A percentile compares a stretch with the other conserved stretches of the same genome.
Conservation (phyloP, 2,113 vertebrate species). For the Daphoenositta chrysoptera region DNA sequence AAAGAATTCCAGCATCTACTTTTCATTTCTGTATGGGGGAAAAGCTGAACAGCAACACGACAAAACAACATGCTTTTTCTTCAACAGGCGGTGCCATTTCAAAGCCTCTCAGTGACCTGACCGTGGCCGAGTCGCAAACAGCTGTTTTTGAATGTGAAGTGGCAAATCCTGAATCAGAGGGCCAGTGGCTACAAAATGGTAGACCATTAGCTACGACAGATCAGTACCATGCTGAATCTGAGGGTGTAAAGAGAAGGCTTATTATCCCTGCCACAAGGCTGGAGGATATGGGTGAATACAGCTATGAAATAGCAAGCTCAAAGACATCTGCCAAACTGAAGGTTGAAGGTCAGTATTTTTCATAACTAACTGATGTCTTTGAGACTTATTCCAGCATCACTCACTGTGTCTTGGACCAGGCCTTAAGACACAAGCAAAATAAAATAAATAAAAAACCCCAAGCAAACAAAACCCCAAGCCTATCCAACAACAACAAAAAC, state of each 20-base stretch:
- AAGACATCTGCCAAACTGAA: slow-evolving; percentile 92
- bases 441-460: background rate
- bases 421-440: background rate
- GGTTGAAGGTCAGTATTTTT: slow-evolving; percentile 86
- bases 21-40: background rate
- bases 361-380: background rate
- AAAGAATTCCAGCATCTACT: background rate
- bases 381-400: background rate
- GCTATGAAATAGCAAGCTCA: slow-evolving; percentile 92
- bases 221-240: slow-evolving; percentile 79
- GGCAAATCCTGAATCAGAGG: slow-evolving; percentile 87
- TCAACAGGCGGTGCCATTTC: slow-evolving; percentile 92
- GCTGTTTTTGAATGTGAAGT: slow-evolving; percentile 93
- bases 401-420: background rate
- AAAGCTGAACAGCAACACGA: background rate
- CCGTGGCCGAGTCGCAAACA: slow-evolving; percentile 90
- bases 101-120: slow-evolving; percentile 88
- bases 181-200: slow-evolving; percentile 89
- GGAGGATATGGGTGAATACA: slow-evolving; percentile 92
- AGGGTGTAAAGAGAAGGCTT: slow-evolving; percentile 84
- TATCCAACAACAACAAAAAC: background rate
- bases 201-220: slow-evolving; percentile 77
- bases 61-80: background rate
- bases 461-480: background rate
- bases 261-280: slow-evolving; percentile 81